Conservation (phyloP, 2,888 invertebrate species). For the Melanargia galathea region DNA sequence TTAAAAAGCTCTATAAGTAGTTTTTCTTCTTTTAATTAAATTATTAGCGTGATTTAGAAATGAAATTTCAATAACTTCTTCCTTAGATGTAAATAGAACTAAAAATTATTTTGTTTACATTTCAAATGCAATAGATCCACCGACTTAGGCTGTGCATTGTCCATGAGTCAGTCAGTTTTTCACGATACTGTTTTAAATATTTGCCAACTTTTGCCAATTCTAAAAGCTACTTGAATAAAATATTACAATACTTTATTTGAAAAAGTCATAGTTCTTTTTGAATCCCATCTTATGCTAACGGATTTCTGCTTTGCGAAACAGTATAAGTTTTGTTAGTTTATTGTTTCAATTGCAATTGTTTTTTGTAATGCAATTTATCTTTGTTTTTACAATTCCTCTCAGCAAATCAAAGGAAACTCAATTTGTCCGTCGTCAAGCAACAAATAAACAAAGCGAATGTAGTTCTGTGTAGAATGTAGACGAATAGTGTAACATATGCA, state of each 20-base stretch:
- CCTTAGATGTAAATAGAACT: too few relatives aligned
- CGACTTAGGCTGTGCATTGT: too few relatives aligned
- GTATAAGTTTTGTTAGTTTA: conserved; percentile 9
- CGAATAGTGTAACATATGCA: conserved; percentile 73
- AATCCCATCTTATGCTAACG: not conserved
- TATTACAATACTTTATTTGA: not conserved
- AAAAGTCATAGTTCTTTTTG: not conserved
- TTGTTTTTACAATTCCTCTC: conserved; percentile 41
- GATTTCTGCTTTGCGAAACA: not conserved
- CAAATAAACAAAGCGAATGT: conserved; percentile 74
- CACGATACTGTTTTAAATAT: too few relatives aligned
- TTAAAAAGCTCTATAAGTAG: too few relatives aligned
- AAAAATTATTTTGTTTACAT: too few relatives aligned
- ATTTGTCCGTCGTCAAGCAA: conserved; percentile 75
- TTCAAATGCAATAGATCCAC: too few relatives aligned
- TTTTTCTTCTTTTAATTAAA: too few relatives aligned
- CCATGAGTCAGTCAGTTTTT: too few relatives aligned
- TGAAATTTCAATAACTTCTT: too few relatives aligned
- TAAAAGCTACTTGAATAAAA: not conserved
- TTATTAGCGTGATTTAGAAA: too few relatives aligned
- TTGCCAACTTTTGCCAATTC: not conserved
- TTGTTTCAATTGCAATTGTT: not conserved
- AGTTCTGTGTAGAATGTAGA: conserved; percentile 63
- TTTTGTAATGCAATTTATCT: conserved; percentile 26
- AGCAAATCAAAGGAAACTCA: conserved; percentile 76